Conservation (phyloP, 2,797 vertebrate species). For the Rhabdomys pumilio region DNA sequence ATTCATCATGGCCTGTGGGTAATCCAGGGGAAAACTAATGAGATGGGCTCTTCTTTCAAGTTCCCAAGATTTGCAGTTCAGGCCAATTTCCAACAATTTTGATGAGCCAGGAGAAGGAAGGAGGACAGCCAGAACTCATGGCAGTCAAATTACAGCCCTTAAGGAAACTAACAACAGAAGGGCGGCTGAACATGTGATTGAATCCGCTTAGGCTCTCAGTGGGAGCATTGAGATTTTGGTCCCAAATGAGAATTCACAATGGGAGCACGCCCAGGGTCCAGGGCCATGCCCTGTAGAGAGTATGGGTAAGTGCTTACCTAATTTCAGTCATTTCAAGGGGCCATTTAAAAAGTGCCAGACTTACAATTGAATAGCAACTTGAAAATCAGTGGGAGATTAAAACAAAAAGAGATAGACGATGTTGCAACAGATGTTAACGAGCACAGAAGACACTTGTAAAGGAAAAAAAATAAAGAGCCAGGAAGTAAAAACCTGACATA, state of each 20-base stretch:
- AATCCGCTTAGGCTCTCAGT: slow-evolving; percentile 60
- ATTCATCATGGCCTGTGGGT: slow-evolving; percentile 35
- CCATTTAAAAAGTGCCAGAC: slow-evolving; percentile 9
- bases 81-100: slow-evolving; percentile 69
- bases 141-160: slow-evolving; percentile 64
- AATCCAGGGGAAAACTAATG: slow-evolving; percentile 65
- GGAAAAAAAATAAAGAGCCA: neutral
- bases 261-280: neutral
- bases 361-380: slow-evolving; percentile 69
- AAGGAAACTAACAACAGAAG: slow-evolving; percentile 58
- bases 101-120: slow-evolving; percentile 75
- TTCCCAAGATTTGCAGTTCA: slow-evolving; percentile 68
- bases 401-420: slow-evolving; percentile 43
- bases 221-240: neutral
- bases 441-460: neutral
- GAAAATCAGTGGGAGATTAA: slow-evolving; percentile 70
- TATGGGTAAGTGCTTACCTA: slow-evolving; percentile 34
- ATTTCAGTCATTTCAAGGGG: slow-evolving; percentile 54
- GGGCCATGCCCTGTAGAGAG: neutral
- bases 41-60: slow-evolving; percentile 62
- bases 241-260: slow-evolving; percentile 64
- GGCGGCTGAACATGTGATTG: slow-evolving; percentile 34
- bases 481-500: slow-evolving; percentile 48
- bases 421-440: slow-evolving; percentile 52
- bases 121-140: slow-evolving; percentile 53